phyloP scores from a whole-genome alignment of 2,113 vertebrate genomes.

The Heterocephalus glaber region DNA sequence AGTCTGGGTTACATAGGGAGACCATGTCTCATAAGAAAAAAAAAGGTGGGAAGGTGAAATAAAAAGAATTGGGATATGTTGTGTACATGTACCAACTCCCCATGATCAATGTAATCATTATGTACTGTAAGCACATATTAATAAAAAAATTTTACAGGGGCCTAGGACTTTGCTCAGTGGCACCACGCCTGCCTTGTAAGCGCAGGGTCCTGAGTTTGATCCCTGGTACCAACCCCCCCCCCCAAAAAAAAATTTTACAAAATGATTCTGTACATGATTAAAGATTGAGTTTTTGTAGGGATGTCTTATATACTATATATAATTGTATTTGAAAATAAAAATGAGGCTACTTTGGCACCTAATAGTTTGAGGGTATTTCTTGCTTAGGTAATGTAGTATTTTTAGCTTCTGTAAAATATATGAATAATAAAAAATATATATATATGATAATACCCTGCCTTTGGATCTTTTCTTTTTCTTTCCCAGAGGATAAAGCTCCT shows the following conservation, averaged over 20 bases:
- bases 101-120: not conserved
- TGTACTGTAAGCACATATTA: not conserved
- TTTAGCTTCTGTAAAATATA: conserved; percentile 25
- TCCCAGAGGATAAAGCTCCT: conserved; percentile 85
- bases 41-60: not conserved
- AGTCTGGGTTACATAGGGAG: not conserved
- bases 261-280: conserved; percentile 33
- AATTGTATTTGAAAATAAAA: conserved; percentile 58
- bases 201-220: no score
- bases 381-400: conserved; percentile 22
- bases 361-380: conserved; percentile 53
- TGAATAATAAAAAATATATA: conserved; percentile 16
- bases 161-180: no score
- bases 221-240: no score
- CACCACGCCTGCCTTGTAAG: no score
- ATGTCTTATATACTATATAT: not conserved
- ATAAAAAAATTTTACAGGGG: no score
- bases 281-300: not conserved
- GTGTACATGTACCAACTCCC: not conserved
- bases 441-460: conserved; percentile 40
- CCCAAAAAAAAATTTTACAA: not conserved
- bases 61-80: not conserved
- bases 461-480: conserved; percentile 38
- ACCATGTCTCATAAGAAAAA: not conserved
- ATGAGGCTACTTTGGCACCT: not conserved